Evolutionary conservation across 2,113 vertebrate genomes (phyloP), one percentile per base, ranked within the genome.

Genomic region (Lasiurus borealis): DNA sequence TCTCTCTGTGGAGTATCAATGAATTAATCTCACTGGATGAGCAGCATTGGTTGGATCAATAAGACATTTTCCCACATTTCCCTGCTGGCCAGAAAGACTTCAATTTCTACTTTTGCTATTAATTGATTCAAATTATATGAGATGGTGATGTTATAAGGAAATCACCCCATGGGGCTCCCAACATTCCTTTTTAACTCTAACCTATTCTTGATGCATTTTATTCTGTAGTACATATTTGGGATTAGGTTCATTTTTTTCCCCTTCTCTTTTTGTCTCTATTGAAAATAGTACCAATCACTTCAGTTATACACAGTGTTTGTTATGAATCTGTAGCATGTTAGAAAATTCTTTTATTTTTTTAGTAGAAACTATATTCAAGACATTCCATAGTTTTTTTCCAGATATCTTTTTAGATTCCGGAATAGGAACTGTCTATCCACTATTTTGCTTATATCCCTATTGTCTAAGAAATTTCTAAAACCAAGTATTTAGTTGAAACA

Each of bases 21-120:
- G 50, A 71, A 93, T 96, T 97, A 91, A 97, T 96, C 16, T 96
- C 59, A 76, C 96, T 96, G 97, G 29, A 66, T 97, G 95, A 97
- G 95, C 95, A 95, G 5, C 91, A 40, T 3, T 36, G 75, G 36
- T 71, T 85, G 90, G 96, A 98, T 98, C 98, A 97, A 98, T 98
- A 97, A 97, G 77, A 97, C 90, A 96, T 98, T 98, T 98, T 94
- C 95, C 95, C 75, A 96, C 89, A 90, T 97, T 96, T 97, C 97
- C 91, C 59, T 97, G 85, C 72, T 88, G 44, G 66, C 97, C 96
- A 78, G 96, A 87, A 96, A 97, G 92, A 15, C 44, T 97, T 11
- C 72, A 66, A 46, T 95, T 97, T 97, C 96, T 64, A 94, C 89
- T 19, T 71, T n/a, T 96, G 90, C 86, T 97, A 96, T 97, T 98